Base-by-base conservation (phyloP, 2,888 invertebrate species). In the Blera fallax region DNA sequence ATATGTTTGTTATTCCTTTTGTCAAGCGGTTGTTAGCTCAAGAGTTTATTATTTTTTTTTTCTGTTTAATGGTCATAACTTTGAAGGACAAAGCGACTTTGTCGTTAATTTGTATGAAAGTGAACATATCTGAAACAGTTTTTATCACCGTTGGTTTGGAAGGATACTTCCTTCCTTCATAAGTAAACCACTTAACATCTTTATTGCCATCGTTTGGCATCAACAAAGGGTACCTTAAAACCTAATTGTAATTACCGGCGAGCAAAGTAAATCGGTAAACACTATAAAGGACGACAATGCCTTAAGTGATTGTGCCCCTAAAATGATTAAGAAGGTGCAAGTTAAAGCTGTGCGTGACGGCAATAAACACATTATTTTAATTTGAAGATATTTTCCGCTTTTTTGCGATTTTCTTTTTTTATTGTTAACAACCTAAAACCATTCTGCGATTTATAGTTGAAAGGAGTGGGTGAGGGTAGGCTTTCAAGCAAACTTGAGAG, bases 291-390 rank as follows among this genome's bases (percentile, higher is more conserved):
- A 34, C n/a, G 29, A 45, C 24, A 16, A 58, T 10, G 48, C 48
- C 45, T 24, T 10, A 11, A 43, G 34, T 43, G 27, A 56, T 56
- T 56, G 60, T 37, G 67, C 48, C 76, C 48, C 50, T n/a, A 10
- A 52, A 76, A 45, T 48, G 16, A 18, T 37, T 54, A 18, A 27
- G 29, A 67, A 60, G 65, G 58, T 48, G 48, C 34, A 29, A 62
- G 11, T 34, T 10, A 32, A 32, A 32, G 64, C 32, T 37, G 21
- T 65, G 65, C 58, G 58, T 58, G 54, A 11, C n/a, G 54, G 6
- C 14, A 54, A 14, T 58, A 58, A 40, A 37, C 48, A 67, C 48
- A 50, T 69, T 40, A 52, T 52, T 60, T 29, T 34, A 74, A 54
- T 27, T 11, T 64, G 54, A 16, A 21, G 52, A 43, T 50, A 34